Conservation (phyloP, 2,888 invertebrate genomes). For the Amorpha juglandis region DNA sequence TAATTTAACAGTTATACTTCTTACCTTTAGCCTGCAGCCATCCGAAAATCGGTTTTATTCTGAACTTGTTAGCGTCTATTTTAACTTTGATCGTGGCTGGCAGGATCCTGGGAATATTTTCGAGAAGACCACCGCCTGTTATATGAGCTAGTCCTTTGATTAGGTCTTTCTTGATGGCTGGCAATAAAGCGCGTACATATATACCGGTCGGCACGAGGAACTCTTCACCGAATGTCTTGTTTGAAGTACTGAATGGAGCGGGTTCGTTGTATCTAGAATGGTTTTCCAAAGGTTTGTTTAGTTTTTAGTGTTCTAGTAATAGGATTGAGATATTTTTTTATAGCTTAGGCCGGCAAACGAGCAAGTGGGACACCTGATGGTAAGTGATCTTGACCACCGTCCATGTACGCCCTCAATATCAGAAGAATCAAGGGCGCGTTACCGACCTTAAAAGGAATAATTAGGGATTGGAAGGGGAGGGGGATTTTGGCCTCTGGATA, state of each 20-base stretch:
- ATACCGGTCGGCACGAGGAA: slow-evolving; percentile 94
- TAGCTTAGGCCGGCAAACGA: too few relatives aligned
- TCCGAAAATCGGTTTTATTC: slow-evolving; percentile 91
- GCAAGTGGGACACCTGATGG: too few relatives aligned
- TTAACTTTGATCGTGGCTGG: slow-evolving; percentile 86
- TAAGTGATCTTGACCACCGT: too few relatives aligned
- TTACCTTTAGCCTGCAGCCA: slow-evolving; percentile 92
- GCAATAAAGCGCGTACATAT: slow-evolving; percentile 91
- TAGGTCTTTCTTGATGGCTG: slow-evolving; percentile 87
- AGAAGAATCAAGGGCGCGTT: too few relatives aligned
- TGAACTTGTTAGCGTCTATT: slow-evolving; percentile 89
- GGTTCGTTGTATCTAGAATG: slow-evolving; percentile 63
- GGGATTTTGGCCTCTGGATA: too few relatives aligned
- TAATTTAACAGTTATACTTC: slow-evolving; percentile 9
- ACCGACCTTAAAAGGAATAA: too few relatives aligned
- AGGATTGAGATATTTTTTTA: too few relatives aligned
- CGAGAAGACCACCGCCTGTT: slow-evolving; percentile 95
- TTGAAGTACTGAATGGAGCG: slow-evolving; percentile 70
- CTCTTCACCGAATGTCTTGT: slow-evolving; percentile 87
- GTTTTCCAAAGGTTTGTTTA: too few relatives aligned
- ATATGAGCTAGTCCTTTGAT: slow-evolving; percentile 97
- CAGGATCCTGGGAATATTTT: slow-evolving; percentile 94
- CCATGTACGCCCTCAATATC: too few relatives aligned
- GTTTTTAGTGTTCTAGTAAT: too few relatives aligned
- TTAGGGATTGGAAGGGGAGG: too few relatives aligned